Conservation (phyloP, 1,140 invertebrate species). For the Conus betulinus region DNA sequence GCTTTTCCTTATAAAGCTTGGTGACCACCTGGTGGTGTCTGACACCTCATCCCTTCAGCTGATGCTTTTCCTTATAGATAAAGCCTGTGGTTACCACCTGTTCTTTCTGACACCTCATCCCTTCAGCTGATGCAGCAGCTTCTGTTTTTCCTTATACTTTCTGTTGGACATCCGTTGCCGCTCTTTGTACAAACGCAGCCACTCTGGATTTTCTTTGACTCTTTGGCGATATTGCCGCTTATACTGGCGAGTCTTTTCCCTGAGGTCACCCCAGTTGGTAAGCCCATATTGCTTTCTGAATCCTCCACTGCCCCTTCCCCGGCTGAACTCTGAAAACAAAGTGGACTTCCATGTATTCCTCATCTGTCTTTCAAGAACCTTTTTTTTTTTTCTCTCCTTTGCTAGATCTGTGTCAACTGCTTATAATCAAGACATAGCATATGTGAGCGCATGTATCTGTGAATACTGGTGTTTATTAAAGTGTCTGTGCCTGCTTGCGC, state of each 20-base stretch:
- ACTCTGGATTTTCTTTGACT: background rate
- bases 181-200: background rate
- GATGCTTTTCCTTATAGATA: too few species aligned
- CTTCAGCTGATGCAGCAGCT: background rate
- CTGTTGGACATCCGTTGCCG: background rate
- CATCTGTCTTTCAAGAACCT: background rate
- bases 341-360: background rate
- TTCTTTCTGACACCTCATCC: too few species aligned
- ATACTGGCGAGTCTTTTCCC: constrained; percentile 3
- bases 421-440: too few species aligned
- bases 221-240: constrained; percentile 12
- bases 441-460: too few species aligned
- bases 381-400: too few species aligned
- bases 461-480: too few species aligned
- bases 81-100: too few species aligned
- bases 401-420: too few species aligned
- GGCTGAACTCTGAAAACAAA: constrained; percentile 3
- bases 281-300: background rate
- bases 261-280: background rate
- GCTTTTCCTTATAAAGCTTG: too few species aligned
- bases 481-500: too few species aligned
- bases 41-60: too few species aligned
- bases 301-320: background rate
- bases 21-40: too few species aligned
- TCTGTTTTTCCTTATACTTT: background rate